Percentiles rank a stretch among this genome's conserved stretches.
Conservation (phyloP, 1,140 invertebrate species). For the Capitella teleta region DNA sequence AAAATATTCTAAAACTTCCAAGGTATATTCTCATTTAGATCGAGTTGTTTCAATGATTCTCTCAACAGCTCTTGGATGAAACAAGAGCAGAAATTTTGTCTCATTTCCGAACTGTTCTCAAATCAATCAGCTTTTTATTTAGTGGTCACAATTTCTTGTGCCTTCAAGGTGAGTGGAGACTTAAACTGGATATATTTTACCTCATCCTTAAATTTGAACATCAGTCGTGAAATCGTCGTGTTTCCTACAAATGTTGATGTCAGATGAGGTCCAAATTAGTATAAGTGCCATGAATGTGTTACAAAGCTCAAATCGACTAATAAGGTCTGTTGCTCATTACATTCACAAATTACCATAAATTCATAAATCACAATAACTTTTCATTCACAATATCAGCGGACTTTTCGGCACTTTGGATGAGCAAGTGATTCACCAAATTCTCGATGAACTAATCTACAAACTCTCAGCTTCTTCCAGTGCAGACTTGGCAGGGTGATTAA, state of each 20-base stretch:
- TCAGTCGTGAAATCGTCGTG: neutral
- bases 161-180: no score
- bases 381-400: conserved; percentile 16
- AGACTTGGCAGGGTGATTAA: conserved; percentile 26
- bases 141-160: neutral
- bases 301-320: conserved; percentile 1
- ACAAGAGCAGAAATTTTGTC: neutral
- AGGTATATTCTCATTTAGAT: neutral
- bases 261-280: neutral
- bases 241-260: conserved; percentile 2
- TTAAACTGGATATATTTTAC: no score
- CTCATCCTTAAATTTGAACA: neutral
- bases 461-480: conserved; percentile 27
- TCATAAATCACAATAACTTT: neutral
- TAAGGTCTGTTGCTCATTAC: neutral
- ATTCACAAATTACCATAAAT: neutral
- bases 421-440: conserved; percentile 20
- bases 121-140: neutral
- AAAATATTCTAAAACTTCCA: conserved; percentile 3
- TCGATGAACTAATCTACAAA: conserved; percentile 40
- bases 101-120: neutral
- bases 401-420: conserved; percentile 17
- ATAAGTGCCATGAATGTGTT: neutral
- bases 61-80: conserved; percentile 2
- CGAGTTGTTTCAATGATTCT: neutral